Evolutionary conservation across 2,113 vertebrate genomes (phyloP), one percentile per base, ranked within the genome.

Genomic region (Gasterosteus aculeatus): DNA sequence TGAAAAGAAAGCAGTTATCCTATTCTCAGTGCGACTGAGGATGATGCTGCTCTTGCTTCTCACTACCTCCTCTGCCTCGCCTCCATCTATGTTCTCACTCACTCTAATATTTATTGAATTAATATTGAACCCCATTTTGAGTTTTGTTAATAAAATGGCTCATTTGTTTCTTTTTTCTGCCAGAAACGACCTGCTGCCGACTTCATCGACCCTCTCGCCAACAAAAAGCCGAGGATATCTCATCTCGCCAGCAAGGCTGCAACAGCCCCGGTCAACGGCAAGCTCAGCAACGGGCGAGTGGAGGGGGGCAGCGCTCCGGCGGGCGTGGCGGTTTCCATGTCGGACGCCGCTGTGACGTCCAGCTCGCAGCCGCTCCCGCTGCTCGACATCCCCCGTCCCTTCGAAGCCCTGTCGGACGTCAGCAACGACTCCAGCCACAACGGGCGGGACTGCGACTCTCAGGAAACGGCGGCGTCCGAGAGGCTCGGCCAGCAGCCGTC

Each of bases 151-250:
- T 89, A 60, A 85, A 73, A 38, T 39, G 5, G 26, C 11, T 67
- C 33, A 4, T 56, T 51, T 35, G 2, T 76, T 19, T 49, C 19
- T 51, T 16, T 4, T 22, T 26, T 14, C 53, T 22, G 5, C 26
- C 89, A 99, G 97, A 99, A 99, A 93, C 96, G 97, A 60, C 86
- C 95, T 0, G 94, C 94, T 56, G 67, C 86, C 51, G 98, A 99
- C 4, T 97, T 98, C 79, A 97, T 96, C 2, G 98, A 99, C 83
- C 97, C 97, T 0, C 77, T 98, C 42, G 92, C 90, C 90, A 97
- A 91, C 93, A 99, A 99, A 89, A 98, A 97, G 88, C 95, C 96
- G 69, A 89, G 98, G 87, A 96, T 99, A 85, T 99, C 98, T 0
- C 98, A 97, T 67, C 85, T 97, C 38, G 80, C 94, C 72, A 97